Evolutionary conservation across 1,140 invertebrate species (phyloP).

Genomic region (Helicoverpa armigera): DNA sequence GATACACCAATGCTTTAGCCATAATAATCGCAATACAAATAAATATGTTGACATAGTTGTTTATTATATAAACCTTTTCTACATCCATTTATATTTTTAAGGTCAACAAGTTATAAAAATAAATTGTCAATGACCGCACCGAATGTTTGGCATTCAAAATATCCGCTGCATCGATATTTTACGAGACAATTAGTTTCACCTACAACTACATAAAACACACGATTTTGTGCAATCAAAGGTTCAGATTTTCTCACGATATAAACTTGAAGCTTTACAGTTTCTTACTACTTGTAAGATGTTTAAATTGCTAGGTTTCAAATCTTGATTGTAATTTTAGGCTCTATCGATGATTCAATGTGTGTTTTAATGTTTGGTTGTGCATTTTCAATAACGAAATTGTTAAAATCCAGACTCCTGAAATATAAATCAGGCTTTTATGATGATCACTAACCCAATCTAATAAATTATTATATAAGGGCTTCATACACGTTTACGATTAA

Average conservation of each 20-base stretch:
- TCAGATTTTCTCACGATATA: conserved; percentile 7
- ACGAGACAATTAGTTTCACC: conserved; percentile 5
- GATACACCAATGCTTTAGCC: background rate
- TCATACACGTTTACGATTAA: conserved; percentile 5
- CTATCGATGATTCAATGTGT: too few species aligned
- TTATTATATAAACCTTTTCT: conserved; percentile 12
- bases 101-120: background rate
- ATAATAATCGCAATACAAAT: background rate
- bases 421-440: conserved; percentile 28
- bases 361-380: too few species aligned
- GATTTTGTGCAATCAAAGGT: conserved; percentile 20
- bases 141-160: conserved; percentile 1
- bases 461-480: background rate
- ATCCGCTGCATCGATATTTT: background rate
- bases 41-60: background rate
- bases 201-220: background rate
- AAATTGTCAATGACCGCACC: background rate
- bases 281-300: background rate
- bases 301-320: background rate
- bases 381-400: background rate
- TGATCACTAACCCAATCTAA: background rate
- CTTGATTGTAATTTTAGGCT: background rate
- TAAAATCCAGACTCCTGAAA: background rate
- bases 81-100: background rate
- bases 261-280: background rate